phyloP scores from a whole-genome alignment of 1,140 invertebrate genomes.

The Thalassaphorura encarpata region DNA sequence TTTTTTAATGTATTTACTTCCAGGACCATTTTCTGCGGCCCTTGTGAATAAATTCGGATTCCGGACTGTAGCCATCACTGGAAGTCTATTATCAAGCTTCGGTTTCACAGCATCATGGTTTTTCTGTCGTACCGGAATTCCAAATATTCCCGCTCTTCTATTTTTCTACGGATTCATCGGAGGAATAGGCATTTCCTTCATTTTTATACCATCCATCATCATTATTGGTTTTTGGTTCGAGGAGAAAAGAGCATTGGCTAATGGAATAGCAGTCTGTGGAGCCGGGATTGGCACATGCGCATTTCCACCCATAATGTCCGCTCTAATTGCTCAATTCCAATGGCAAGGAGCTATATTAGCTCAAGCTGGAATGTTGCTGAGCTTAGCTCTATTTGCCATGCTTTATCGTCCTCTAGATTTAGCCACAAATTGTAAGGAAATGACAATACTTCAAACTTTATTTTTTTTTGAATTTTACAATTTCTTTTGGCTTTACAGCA shows the following conservation, averaged over 20 bases:
- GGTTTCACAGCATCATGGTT: conserved; percentile 43
- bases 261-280: conserved; percentile 49
- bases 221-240: conserved; percentile 56
- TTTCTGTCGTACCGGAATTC: conserved; percentile 40
- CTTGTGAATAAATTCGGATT: conserved; percentile 41
- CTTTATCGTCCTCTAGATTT: too few species aligned
- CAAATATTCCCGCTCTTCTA: not conserved
- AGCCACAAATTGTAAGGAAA: too few species aligned
- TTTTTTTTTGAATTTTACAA: too few species aligned
- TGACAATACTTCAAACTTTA: too few species aligned
- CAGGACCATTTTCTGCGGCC: not conserved
- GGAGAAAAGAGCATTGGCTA: conserved; percentile 48
- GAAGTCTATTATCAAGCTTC: conserved; percentile 44
- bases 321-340: not conserved
- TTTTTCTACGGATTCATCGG: conserved; percentile 37
- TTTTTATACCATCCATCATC: conserved; percentile 44
- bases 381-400: too few species aligned
- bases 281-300: conserved; percentile 30
- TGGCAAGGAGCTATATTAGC: too few species aligned
- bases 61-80: too few species aligned
- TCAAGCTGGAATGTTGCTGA: too few species aligned
- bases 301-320: not conserved
- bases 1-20: too few species aligned
- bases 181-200: conserved; percentile 42
- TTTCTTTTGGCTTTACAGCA: too few species aligned